These are phyloP conservation scores for Drosophila pseudotalamancana DNA, from an alignment of 2,888 invertebrate species.

Conservation along the genomic window DNA sequence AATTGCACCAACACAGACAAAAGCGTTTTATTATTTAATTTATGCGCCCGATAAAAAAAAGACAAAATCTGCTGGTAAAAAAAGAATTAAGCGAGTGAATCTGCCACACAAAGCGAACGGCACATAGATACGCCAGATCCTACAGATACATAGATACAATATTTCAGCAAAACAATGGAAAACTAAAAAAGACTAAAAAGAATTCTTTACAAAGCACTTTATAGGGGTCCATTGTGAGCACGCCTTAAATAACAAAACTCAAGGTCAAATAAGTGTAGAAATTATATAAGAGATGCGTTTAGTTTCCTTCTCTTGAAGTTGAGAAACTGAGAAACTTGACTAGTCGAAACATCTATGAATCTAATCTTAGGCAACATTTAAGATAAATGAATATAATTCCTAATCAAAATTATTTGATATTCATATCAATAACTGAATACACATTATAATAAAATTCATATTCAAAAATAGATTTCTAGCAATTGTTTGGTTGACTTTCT, in stretches of 20 bases:
- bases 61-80: slow-evolving; percentile 64
- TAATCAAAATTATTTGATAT: no score
- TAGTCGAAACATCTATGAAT: no score
- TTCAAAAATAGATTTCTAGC: no score
- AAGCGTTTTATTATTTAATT: slow-evolving; percentile 82
- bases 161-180: slow-evolving; percentile 45
- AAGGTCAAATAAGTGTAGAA: slow-evolving; percentile 22
- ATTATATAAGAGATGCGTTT: not conserved
- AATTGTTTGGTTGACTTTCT: no score
- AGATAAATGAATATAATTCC: no score
- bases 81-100: slow-evolving; percentile 27
- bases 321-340: no score
- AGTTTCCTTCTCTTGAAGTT: no score
- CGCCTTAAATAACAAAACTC: slow-evolving; percentile 20
- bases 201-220: slow-evolving; percentile 40
- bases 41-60: slow-evolving; percentile 66
- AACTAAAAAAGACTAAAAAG: slow-evolving; percentile 15
- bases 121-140: slow-evolving; percentile 25
- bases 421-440: no score
- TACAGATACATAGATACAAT: slow-evolving; percentile 25
- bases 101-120: slow-evolving; percentile 29
- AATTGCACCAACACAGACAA: slow-evolving; percentile 47
- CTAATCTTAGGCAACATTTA: no score
- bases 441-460: no score
- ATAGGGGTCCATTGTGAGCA: slow-evolving; percentile 12